Evolutionary conservation across 1,140 invertebrate genomes (phyloP), one percentile per base, ranked within the genome.

Genomic region (Drosophila melanica): DNA sequence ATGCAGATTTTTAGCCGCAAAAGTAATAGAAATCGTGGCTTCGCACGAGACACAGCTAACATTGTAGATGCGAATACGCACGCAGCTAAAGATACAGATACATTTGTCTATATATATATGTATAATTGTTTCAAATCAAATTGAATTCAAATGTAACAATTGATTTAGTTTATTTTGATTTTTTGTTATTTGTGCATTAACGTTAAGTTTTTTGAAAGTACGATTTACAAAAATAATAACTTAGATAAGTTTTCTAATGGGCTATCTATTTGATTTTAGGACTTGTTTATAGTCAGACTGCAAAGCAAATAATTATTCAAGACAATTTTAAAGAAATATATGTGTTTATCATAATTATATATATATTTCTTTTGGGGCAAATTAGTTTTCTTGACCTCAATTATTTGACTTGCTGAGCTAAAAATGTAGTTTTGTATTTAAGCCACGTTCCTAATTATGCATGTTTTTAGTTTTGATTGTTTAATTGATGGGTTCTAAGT

Each of bases 121-220:
- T 48, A 53, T 37, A 35, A 6, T 10, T 41, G 39, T 47, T 45
- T 78, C 30, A 44, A 30, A 33, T 8, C 23, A 58, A 20, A 45
- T 45, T 66, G 20, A 20, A 20, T 1, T 23, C 20, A 23, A 23
- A 23, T 79, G 39, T 44, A 20, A 23, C 20, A 80, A 54, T 69
- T 67, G 45, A n/a, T 63, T 27, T 51, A 42, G 45, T 60, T 51
- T 45, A 44, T 33, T 39, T 51, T 10, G 18, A 45, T 54, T 39
- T 63, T 78, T 86, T 86, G 81, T 86, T 86, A 86, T 86, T 86
- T 86, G 81, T 86, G 81, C 81, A 86, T 82, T 79, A 87, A 86
- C 82, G 62, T 72, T 58, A 37, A 47, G 58, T 47, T 35, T 41
- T 58, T 45, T 10, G 11, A 9, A 3, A 33, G 16, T 27, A 7